Evolutionary conservation across 2,888 invertebrate species (phyloP), one percentile per base, ranked within the genome.

Genomic region (Melanotus villosus): DNA sequence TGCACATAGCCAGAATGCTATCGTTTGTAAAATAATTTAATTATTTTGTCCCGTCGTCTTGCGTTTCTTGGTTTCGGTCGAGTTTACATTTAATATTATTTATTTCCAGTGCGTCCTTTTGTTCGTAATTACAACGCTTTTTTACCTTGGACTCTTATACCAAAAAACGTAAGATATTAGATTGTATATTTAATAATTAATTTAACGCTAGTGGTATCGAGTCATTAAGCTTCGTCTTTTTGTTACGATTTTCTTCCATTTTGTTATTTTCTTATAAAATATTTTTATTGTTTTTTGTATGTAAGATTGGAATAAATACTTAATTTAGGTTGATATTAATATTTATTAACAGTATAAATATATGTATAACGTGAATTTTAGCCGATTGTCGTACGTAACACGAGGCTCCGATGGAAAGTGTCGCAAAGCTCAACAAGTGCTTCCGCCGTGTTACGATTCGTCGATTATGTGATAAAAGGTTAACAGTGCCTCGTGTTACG

Each of bases 1-100:
- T 87, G 75, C 85, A 86, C 76, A 80, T 87, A 80, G 85, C 86
- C 66, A 83, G 86, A 74, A 81, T 83, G 84, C 81, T 84, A 82
- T 83, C 83, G 77, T 82, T 83, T 77, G 75, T 83, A 71, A 79
- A 79, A 76, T 65, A 69, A 41, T 50, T n/a, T 58, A 54, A 41
- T 47, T 67, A 34, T 16, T 54, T 18, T 30, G 23, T 38, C 18
- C 38, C 10, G 6, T 12, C 32, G 26, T 43, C 43, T 43, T 57
- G 36, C 38, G 36, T 38, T 21, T 57, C 36, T 57, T 52, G 52
- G 52, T 6, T 30, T 30, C 14, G n/a, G 23, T 23, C 12, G 10
- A 7, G 23, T n/a, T n/a, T n/a, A n/a, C n/a, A n/a, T n/a, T n/a
- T n/a, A n/a, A n/a, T n/a, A n/a, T n/a, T n/a, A n/a, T n/a, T n/a